Conservation (phyloP, 2,797 vertebrate genomes). For the Onychomys arenicola region DNA sequence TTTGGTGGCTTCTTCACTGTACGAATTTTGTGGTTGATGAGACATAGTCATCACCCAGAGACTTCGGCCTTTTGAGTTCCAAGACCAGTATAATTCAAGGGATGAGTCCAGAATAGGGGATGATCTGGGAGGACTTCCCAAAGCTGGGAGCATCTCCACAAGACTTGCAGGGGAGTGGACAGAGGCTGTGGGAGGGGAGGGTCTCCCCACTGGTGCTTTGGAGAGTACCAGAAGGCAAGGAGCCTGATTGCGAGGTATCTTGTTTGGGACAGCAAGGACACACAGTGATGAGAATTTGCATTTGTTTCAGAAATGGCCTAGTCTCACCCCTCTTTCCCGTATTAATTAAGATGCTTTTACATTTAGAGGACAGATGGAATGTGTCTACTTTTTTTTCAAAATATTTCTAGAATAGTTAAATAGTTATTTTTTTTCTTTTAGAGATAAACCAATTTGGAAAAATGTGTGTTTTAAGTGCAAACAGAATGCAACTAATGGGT, state of each 20-base stretch:
- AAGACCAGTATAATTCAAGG: not conserved
- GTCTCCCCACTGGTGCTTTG: not conserved
- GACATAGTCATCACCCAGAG: not conserved
- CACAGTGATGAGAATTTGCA: not conserved
- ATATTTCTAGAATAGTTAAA: slow-evolving; percentile 25
- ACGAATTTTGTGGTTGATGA: no score
- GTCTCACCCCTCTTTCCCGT: not conserved
- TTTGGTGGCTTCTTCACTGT: not conserved
- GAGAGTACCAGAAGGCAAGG: no score
- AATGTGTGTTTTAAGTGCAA: not conserved
- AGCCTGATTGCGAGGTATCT: not conserved
- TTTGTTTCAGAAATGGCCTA: slow-evolving; percentile 25
- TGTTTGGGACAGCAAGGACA: not conserved
- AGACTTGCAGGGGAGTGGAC: not conserved
- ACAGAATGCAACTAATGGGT: not conserved
- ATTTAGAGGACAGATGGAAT: slow-evolving; percentile 56
- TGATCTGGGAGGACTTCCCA: not conserved
- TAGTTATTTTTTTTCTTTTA: not conserved
- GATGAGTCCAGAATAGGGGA: not conserved
- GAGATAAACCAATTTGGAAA: slow-evolving; percentile 37
- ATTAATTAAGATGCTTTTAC: not conserved
- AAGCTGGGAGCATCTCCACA: not conserved
- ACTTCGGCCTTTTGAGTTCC: not conserved
- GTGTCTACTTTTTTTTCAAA: slow-evolving; percentile 28
- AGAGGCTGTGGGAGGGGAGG: not conserved